Percentiles rank a stretch among this genome's conserved stretches.
Evolutionary conservation across 1,140 invertebrate species (phyloP).

Genomic region (Trichomalopsis sarcophagae): DNA sequence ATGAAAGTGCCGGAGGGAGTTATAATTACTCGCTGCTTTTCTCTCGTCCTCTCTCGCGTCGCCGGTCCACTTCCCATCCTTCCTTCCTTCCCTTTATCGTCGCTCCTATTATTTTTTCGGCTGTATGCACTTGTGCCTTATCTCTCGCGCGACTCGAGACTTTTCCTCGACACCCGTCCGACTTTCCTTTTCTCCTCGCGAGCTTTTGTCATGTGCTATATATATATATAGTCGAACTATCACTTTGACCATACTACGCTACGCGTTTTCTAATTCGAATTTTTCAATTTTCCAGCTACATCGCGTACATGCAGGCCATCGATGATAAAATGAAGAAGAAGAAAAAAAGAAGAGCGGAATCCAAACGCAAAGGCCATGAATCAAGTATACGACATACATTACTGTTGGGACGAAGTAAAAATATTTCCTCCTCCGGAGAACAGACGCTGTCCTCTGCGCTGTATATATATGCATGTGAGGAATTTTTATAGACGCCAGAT

Average conservation of each 20-base stretch:
- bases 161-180: slow-evolving; percentile 1
- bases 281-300: no score
- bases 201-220: not conserved
- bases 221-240: no score
- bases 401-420: not conserved
- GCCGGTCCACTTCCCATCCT: not conserved
- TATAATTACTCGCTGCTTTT: slow-evolving; percentile 24
- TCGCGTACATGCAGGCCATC: no score
- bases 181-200: not conserved
- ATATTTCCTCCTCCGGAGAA: not conserved
- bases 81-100: not conserved
- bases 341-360: not conserved
- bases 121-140: not conserved
- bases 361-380: not conserved
- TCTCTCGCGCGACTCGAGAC: not conserved
- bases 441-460: not conserved
- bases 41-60: not conserved
- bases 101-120: not conserved
- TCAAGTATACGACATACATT: not conserved
- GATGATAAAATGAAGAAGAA: not conserved
- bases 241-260: no score
- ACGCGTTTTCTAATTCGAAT: no score
- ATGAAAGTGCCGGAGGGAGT: not conserved
- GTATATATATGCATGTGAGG: not conserved
- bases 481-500: not conserved